Evolutionary conservation across 2,113 vertebrate genomes (phyloP).

Genomic region (Nymphicus hollandicus): DNA sequence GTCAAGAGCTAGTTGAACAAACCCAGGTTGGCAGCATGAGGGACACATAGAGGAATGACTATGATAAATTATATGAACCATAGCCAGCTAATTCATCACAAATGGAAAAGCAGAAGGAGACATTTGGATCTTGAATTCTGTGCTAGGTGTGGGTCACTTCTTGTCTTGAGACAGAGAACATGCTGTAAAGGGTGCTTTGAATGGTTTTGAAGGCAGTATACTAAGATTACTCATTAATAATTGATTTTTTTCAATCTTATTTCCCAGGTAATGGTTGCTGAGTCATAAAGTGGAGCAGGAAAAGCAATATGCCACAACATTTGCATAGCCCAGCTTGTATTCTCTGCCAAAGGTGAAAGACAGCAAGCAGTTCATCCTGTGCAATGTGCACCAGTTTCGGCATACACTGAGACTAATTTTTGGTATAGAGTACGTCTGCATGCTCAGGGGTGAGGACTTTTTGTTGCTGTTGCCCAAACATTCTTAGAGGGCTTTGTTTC

Average conservation of each 20-base stretch:
- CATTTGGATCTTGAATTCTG: background rate
- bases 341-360: background rate
- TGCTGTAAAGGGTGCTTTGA: background rate
- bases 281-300: background rate
- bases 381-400: background rate
- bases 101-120: background rate
- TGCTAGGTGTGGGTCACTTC: background rate
- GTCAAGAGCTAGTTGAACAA: background rate
- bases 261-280: background rate
- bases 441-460: accelerated
- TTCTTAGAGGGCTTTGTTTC: background rate
- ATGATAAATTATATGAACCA: background rate
- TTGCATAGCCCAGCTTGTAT: background rate
- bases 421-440: background rate
- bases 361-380: background rate
- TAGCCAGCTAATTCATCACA: background rate
- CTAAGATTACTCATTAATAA: background rate
- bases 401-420: background rate
- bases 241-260: background rate
- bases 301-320: background rate
- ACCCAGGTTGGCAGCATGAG: background rate
- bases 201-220: background rate
- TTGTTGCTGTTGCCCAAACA: background rate
- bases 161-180: background rate
- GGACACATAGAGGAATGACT: background rate